These are phyloP conservation scores for Scolopax rusticola DNA, from an alignment of 2,797 vertebrate genomes.

Conservation along the genomic window DNA sequence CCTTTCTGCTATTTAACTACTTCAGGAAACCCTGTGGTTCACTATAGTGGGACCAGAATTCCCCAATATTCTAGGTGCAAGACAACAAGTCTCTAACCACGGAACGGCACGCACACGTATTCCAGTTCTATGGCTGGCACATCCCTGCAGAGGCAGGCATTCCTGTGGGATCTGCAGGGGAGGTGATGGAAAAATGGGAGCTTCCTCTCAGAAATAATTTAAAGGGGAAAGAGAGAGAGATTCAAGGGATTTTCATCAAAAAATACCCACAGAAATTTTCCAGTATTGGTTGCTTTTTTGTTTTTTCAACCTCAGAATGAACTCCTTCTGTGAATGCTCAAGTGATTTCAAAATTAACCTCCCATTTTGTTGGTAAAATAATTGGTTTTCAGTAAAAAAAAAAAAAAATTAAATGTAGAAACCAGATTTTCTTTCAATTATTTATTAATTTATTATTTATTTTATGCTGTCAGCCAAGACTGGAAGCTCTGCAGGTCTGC, in stretches of 20 bases:
- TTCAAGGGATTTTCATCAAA: background rate
- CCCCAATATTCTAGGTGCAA: background rate
- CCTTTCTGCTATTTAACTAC: constrained; percentile 47
- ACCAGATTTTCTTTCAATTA: background rate
- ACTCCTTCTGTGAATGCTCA: background rate
- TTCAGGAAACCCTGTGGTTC: constrained; percentile 12
- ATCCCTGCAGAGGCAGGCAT: background rate
- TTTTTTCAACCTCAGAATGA: background rate
- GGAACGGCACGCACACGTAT: accelerated
- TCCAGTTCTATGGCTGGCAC: background rate
- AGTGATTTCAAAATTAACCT: background rate
- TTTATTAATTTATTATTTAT: background rate
- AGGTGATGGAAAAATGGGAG: background rate
- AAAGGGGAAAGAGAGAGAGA: background rate
- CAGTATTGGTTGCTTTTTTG: too few relatives aligned
- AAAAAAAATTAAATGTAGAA: background rate
- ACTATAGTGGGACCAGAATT: constrained; percentile 15
- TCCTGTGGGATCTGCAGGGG: background rate
- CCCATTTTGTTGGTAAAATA: background rate
- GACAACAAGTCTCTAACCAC: background rate
- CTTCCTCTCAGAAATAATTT: background rate
- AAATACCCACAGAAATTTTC: background rate
- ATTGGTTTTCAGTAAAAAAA: background rate
- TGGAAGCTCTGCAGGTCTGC: background rate
- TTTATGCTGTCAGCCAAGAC: background rate